phyloP scores from a whole-genome alignment of 2,797 vertebrate genomes.

The Paramormyrops hopkinsi region DNA sequence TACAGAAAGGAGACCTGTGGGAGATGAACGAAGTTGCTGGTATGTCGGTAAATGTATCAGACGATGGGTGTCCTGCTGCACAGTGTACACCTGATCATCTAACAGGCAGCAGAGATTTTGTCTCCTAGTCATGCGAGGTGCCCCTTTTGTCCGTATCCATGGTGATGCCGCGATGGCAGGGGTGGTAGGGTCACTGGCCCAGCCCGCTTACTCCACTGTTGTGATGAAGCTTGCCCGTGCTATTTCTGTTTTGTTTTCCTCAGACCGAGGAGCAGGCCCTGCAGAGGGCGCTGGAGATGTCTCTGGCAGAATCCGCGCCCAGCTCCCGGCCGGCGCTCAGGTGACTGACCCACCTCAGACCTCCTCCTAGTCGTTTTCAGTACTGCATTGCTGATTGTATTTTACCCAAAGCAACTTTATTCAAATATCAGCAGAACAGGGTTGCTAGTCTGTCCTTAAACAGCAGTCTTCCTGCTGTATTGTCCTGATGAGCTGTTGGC shows the following conservation, averaged over 20 bases:
- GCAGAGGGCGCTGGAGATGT: constrained; percentile 89
- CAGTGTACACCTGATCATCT: not conserved
- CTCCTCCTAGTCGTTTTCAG: not conserved
- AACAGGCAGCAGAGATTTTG: not conserved
- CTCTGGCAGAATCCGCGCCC: constrained; percentile 72
- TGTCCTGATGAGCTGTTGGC: not conserved
- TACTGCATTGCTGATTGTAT: not conserved
- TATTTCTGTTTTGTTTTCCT: constrained; percentile 14
- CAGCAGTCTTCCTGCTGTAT: not conserved
- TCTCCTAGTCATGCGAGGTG: not conserved
- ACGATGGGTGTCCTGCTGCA: not conserved
- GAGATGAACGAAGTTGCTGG: not conserved
- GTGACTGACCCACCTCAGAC: constrained; percentile 41
- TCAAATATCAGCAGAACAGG: not conserved
- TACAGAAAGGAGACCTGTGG: not conserved
- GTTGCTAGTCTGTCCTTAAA: not conserved
- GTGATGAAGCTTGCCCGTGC: constrained; percentile 11
- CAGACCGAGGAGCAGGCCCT: constrained; percentile 94
- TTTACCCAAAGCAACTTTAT: not conserved
- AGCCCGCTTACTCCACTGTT: not conserved
- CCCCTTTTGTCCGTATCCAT: not conserved
- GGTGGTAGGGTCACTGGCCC: not conserved
- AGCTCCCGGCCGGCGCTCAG: constrained; percentile 50
- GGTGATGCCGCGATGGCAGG: not conserved
- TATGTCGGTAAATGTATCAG: not conserved